phyloP scores from a whole-genome alignment of 2,797 vertebrate genomes.

The Lutjanus argentimaculatus region DNA sequence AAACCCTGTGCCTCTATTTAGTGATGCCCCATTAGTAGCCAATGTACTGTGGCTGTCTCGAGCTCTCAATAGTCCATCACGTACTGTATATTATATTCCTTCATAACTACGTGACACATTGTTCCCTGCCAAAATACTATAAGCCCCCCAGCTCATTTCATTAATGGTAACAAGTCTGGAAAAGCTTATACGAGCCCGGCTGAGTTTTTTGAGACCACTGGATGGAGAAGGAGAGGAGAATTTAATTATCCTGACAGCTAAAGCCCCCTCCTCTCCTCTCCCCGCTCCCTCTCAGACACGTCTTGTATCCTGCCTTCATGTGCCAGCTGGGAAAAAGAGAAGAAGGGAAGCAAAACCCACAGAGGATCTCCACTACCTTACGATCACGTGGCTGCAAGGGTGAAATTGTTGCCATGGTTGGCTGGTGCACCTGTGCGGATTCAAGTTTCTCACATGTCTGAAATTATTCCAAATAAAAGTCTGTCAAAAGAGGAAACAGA shows the following conservation, averaged over 20 bases:
- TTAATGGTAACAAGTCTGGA: constrained; percentile 31
- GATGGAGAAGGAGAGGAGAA: constrained; percentile 53
- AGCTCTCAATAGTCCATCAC: constrained; percentile 9
- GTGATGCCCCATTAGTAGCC: constrained; percentile 10
- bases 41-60: not conserved
- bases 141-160: constrained; percentile 8
- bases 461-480: constrained; percentile 40
- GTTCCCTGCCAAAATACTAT: constrained; percentile 14
- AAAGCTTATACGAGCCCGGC: constrained; percentile 20
- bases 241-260: constrained; percentile 63
- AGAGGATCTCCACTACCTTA: constrained; percentile 39
- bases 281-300: constrained; percentile 36
- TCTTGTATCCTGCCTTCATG: constrained; percentile 41
- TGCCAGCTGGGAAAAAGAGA: constrained; percentile 28
- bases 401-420: constrained; percentile 69
- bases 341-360: constrained; percentile 40
- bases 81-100: constrained; percentile 5
- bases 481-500: constrained; percentile 9
- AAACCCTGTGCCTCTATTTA: constrained; percentile 24
- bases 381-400: constrained; percentile 37
- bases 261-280: constrained; percentile 31
- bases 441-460: constrained; percentile 32
- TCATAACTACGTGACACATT: constrained; percentile 23
- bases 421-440: constrained; percentile 51
- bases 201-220: constrained; percentile 9